These are phyloP conservation scores for Meandrusa payeni DNA, from an alignment of 2,888 invertebrate genomes.

Conservation along the genomic window DNA sequence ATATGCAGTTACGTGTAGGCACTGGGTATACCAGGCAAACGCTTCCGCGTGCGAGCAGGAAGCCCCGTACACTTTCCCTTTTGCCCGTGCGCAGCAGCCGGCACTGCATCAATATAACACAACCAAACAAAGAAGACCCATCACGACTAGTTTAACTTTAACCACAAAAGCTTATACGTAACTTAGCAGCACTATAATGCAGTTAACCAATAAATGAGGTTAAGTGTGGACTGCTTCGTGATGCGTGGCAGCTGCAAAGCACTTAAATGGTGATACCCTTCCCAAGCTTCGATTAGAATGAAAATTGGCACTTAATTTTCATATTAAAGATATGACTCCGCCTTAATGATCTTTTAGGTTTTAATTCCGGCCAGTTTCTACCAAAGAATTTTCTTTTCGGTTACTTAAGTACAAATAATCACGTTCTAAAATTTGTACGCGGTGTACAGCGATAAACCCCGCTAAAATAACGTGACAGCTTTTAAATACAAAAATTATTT, in stretches of 20 bases:
- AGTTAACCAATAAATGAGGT: conserved; percentile 72
- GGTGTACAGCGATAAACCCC: too few species aligned
- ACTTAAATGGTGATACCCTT: conserved; percentile 53
- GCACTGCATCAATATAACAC: conserved; percentile 63
- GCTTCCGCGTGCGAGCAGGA: conserved; percentile 77
- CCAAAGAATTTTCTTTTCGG: too few species aligned
- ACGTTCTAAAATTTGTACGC: too few species aligned
- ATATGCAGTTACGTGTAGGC: conserved; percentile 62
- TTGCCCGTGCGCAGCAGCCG: conserved; percentile 77
- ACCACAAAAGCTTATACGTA: conserved; percentile 33
- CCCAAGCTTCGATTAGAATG: conserved; percentile 27
- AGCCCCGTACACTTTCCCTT: conserved; percentile 75
- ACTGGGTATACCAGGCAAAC: conserved; percentile 50
- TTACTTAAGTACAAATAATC: too few species aligned
- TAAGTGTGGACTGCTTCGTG: conserved; percentile 61
- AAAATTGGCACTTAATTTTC: conserved; percentile 21
- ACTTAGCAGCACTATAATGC: conserved; percentile 57
- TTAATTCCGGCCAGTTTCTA: too few species aligned
- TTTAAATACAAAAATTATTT: conserved; percentile 4
- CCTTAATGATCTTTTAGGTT: too few species aligned
- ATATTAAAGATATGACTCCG: too few species aligned
- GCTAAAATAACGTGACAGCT: too few species aligned
- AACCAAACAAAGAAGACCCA: conserved; percentile 39
- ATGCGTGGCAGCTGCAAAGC: conserved; percentile 65
- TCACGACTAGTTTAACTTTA: too few species aligned